Conservation (phyloP, 64 coral and sea anemone genomes). For the Astreopora myriophthalma region DNA sequence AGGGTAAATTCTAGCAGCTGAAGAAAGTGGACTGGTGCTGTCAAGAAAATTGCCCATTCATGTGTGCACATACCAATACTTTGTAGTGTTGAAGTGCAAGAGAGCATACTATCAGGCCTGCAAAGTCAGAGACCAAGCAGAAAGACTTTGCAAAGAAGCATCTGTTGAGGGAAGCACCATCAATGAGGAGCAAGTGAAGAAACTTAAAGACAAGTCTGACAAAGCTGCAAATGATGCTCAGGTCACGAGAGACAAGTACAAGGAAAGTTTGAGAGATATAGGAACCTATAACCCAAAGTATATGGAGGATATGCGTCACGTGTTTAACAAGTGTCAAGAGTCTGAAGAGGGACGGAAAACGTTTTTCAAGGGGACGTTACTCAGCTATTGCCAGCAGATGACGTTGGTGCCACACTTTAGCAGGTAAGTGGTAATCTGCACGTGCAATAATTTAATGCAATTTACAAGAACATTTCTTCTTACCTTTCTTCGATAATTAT, state of each 20-base stretch:
- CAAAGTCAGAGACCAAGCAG: constrained; percentile 70
- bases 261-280: constrained; percentile 85
- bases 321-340: constrained; percentile 88
- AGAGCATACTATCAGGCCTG: constrained; percentile 79
- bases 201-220: constrained; percentile 71
- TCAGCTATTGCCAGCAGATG: constrained; percentile 56
- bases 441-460: neutral
- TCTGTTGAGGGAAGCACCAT: constrained; percentile 34
- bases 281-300: constrained; percentile 89
- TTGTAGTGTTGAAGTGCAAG: constrained; percentile 80
- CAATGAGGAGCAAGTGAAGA: constrained; percentile 89
- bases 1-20: too few species aligned
- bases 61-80: neutral
- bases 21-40: too few species aligned
- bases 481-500: too few species aligned
- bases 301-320: constrained; percentile 84
- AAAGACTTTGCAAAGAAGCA: constrained; percentile 68
- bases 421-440: neutral
- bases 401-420: constrained; percentile 19
- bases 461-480: too few species aligned
- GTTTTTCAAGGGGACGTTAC: constrained; percentile 78
- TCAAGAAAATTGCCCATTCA: too few species aligned
- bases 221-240: constrained; percentile 66
- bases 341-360: constrained; percentile 73
- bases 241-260: constrained; percentile 53